Base-by-base conservation (phyloP, 2,113 vertebrate species). In the Thinocorus orbignyianus region DNA sequence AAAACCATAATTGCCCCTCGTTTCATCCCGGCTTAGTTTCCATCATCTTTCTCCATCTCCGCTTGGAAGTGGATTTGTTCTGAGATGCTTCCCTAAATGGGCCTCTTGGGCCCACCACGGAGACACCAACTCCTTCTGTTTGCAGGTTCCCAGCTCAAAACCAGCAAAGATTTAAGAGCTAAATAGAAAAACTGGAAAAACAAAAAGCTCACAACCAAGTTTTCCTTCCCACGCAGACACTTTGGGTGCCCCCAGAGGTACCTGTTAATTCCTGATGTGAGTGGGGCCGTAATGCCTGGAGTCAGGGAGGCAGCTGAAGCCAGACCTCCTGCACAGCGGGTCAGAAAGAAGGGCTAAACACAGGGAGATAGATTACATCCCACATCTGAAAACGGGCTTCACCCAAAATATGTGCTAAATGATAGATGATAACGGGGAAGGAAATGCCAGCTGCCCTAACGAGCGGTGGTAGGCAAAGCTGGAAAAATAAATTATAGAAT, bases 401-500 rank as follows among this genome's bases (percentile, higher is more conserved):
- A 71, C 81, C 80, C 55, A 44, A 95, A 94, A 80, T 65, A 92
- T 92, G 91, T 70, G 3, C 73, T 49, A 54, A 95, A 96, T 92
- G 82, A 93, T 22, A 95, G 52, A 81, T 92, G 86, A 94, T 96
- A 90, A 93, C 3, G 28, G 94, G 81, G 93, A 8, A 94, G 68
- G 86, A 78, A 77, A n/a, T 46, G 86, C 88, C 94, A 97, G 69
- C 68, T 25, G 74, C 84, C 92, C 60, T 71, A 97, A 96, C 92
- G 88, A 89, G 89, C 7, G 9, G 91, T 77, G 92, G 81, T 62
- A 68, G 90, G 83, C 65, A 23, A 62, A 92, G 66, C 86, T 96
- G 92, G 97, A 94, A 96, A 95, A 96, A 91, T 84, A 94, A 88
- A 90, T 77, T 25, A 44, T 73, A 91, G 82, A 88, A 96, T 90